A percentile compares a stretch with the other conserved stretches of the same genome.
Evolutionary conservation across 2,888 invertebrate genomes (phyloP).

Genomic region (Cryptocheilus praepositus): DNA sequence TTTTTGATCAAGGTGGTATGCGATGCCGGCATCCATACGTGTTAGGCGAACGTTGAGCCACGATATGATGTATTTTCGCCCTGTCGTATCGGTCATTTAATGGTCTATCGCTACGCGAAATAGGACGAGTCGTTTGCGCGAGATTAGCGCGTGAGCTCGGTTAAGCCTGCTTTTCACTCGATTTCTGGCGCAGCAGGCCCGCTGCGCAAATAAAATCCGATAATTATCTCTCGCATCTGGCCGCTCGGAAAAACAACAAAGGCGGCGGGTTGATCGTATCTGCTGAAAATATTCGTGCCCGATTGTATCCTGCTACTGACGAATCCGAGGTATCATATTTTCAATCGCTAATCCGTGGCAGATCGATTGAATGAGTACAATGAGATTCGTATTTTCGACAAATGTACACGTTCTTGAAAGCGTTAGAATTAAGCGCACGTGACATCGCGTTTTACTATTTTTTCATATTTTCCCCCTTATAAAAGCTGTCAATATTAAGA

Average conservation of each 20-base stretch:
- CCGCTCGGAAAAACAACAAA: background rate
- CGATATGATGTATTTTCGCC: conserved; percentile 17
- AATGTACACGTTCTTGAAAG: too few species aligned
- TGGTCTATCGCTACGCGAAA: conserved; percentile 19
- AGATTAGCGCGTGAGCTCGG: conserved; percentile 30
- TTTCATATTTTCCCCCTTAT: too few species aligned
- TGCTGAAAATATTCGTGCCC: background rate
- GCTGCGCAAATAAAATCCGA: background rate
- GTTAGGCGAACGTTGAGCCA: too few species aligned
- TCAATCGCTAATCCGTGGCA: too few species aligned
- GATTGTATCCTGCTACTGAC: too few species aligned
- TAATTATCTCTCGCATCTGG: background rate
- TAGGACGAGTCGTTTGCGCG: conserved; percentile 12
- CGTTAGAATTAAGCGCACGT: too few species aligned
- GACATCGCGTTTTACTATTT: too few species aligned
- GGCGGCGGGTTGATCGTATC: background rate
- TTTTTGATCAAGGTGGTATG: too few species aligned
- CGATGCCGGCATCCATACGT: background rate
- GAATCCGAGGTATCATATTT: too few species aligned
- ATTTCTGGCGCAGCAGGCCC: conserved; percentile 11
- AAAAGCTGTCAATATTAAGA: too few species aligned
- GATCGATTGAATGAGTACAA: too few species aligned
- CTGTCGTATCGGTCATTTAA: conserved; percentile 27
- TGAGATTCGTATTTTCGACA: too few species aligned
- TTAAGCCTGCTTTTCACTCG: conserved; percentile 34